These are phyloP conservation scores for Onchidella celtica DNA, from an alignment of 2,888 invertebrate genomes.

Conservation along the genomic window DNA sequence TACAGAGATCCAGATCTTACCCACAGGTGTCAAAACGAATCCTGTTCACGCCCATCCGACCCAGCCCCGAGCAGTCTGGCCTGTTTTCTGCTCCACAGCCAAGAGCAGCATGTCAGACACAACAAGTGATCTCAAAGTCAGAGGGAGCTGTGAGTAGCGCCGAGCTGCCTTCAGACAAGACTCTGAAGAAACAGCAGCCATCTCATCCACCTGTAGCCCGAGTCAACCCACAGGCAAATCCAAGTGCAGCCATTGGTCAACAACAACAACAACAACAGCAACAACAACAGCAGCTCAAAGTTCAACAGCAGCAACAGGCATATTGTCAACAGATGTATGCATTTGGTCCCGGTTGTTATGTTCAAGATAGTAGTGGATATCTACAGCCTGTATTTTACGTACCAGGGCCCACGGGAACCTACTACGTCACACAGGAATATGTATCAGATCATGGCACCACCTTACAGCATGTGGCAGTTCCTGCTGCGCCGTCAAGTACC, in stretches of 20 bases:
- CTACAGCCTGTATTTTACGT: conserved; percentile 7
- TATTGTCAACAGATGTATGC: conserved; percentile 5
- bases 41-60: conserved; percentile 40
- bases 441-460: neutral
- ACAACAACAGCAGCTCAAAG: neutral
- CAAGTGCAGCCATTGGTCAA: neutral
- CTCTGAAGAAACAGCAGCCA: neutral
- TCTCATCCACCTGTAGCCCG: conserved; percentile 36
- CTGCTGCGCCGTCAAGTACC: neutral
- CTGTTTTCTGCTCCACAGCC: neutral
- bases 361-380: neutral
- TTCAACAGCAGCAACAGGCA: neutral
- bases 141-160: neutral
- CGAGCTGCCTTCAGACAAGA: neutral
- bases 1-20: conserved; percentile 34
- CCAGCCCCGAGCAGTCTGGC: conserved; percentile 39
- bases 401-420: conserved; percentile 1
- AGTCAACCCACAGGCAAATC: conserved; percentile 43
- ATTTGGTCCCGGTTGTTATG: neutral
- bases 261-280: neutral
- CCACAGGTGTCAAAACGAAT: conserved; percentile 17
- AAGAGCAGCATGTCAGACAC: neutral
- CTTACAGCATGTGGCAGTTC: no score
- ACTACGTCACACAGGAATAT: neutral
- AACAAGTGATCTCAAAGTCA: neutral